A percentile compares a stretch with the other conserved stretches of the same genome.
Conservation (phyloP, 2,113 vertebrate genomes). For the Corythornis cristatus region DNA sequence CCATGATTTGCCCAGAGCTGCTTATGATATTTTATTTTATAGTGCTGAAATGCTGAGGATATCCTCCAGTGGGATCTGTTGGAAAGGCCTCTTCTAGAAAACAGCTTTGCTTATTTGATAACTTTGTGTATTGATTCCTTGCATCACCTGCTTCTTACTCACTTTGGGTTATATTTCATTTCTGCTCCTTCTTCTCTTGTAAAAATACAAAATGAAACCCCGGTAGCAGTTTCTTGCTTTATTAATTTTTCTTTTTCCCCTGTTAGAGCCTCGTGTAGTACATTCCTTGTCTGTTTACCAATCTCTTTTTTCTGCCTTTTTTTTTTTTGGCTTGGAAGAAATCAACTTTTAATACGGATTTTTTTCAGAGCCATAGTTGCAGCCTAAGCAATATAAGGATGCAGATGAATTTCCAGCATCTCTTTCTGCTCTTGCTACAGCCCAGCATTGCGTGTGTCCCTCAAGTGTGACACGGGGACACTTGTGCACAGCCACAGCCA, state of each 20-base stretch:
- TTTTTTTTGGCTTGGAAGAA: not conserved
- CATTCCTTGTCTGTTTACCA: not conserved
- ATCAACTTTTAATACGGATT: not conserved
- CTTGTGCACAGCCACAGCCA: accelerated
- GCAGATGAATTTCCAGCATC: not conserved
- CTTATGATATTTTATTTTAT: not conserved
- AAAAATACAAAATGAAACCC: not conserved
- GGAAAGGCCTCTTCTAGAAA: not conserved
- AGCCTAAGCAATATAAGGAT: not conserved
- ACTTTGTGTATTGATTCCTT: not conserved
- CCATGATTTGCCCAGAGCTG: not conserved
- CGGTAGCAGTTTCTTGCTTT: not conserved
- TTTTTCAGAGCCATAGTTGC: not conserved
- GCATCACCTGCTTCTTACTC: not conserved
- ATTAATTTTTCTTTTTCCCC: not conserved
- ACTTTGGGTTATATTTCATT: not conserved
- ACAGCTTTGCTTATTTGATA: slow-evolving; percentile 6
- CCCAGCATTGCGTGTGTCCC: accelerated
- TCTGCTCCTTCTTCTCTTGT: not conserved
- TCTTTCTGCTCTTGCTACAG: not conserved
- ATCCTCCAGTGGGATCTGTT: not conserved
- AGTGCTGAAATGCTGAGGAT: not conserved
- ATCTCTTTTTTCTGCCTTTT: not conserved
- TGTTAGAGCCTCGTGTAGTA: not conserved
- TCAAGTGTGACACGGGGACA: accelerated